Evolutionary conservation across 2,797 vertebrate genomes (phyloP), one percentile per base, ranked within the genome.

Genomic region (Enteromius treurensis): DNA sequence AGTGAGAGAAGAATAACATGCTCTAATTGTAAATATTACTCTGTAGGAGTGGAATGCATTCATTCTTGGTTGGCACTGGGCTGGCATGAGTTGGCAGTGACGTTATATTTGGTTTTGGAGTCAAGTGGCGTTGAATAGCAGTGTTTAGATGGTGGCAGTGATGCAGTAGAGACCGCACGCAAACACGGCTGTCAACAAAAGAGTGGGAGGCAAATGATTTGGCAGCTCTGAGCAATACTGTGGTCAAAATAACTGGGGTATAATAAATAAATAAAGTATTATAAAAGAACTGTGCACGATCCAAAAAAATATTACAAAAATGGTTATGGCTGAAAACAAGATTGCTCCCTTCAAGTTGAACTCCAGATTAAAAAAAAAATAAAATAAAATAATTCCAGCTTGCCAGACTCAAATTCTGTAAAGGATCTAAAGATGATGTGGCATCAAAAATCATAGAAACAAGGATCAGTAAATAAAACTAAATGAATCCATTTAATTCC

Each of bases 1-100:
- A 65, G 49, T 62, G 23, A 60, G 69, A 68, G 32, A 83, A 77
- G 71, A 83, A 83, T 75, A 77, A 75, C 51, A 77, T 40, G 42
- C 81, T 78, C 26, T 58, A 60, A 68, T 23, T 79, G 53, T 84
- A 82, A 88, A 84, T 88, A 86, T 88, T 79, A 70, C 49, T 84
- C 75, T 71, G 69, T 79, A 76, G 68, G 74, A 68, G 51, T 64
- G 76, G 82, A 86, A 85, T 76, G 77, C 58, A 68, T 77, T 69
- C 32, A 75, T 45, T 67, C 82, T 23, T 64, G 21, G 64, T 13
- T 75, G 81, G 84, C 78, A 83, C 45, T 80, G 34, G 58, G 77
- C 42, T 77, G 17, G 58, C 29, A 82, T 10, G 32, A 62, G 40
- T 8, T 60, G 68, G 64, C 62, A 76, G 26, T 45, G 37, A 51